Conservation (phyloP, 2,888 invertebrate species). For the Osedax frankpressi region DNA sequence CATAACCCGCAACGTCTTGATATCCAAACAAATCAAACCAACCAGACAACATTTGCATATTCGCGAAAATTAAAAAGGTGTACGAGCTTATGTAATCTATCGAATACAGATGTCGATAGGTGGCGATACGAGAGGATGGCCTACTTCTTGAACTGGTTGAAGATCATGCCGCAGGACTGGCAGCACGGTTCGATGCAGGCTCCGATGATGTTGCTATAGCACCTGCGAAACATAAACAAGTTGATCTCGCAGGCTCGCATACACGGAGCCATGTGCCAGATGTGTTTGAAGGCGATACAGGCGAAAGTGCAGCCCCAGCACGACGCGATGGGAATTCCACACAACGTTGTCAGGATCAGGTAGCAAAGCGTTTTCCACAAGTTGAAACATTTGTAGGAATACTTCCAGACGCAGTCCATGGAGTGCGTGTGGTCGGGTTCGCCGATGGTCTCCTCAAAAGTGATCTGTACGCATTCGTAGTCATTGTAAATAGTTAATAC, state of each 20-base stretch:
- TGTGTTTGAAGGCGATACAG: slow-evolving; percentile 53
- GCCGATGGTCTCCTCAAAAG: slow-evolving; percentile 32
- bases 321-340: slow-evolving; percentile 57
- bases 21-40: no score
- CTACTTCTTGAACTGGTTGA: slow-evolving; percentile 26
- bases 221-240: slow-evolving; percentile 27
- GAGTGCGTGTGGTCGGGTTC: slow-evolving; percentile 30
- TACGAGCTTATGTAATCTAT: no score
- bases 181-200: slow-evolving; percentile 29
- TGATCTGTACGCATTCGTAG: no score
- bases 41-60: no score
- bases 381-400: slow-evolving; percentile 56
- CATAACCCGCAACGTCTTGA: no score
- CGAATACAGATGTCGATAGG: no score
- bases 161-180: slow-evolving; percentile 26
- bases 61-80: no score
- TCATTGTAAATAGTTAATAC: no score
- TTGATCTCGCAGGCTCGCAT: slow-evolving; percentile 48
- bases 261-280: slow-evolving; percentile 30
- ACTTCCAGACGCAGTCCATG: slow-evolving; percentile 58
- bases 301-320: slow-evolving; percentile 46
- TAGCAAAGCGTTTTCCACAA: slow-evolving; percentile 58
- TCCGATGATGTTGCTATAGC: slow-evolving; percentile 17
- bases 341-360: slow-evolving; percentile 54
- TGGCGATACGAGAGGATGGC: background rate